Evolutionary conservation across 2,888 invertebrate species (phyloP).

Genomic region (Himalopsyche tibetana): DNA sequence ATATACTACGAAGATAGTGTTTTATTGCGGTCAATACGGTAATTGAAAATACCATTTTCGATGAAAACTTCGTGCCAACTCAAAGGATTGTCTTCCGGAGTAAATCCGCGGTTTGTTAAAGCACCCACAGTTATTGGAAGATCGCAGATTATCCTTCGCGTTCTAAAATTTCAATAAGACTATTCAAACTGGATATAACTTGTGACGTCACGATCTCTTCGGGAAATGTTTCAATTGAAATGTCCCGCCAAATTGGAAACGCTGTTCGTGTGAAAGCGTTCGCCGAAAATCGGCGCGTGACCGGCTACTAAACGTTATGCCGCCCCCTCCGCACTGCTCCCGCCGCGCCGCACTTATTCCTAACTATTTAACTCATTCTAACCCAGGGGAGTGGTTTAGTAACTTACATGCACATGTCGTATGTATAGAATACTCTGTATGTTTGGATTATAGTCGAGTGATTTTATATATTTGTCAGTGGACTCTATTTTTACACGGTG

Average conservation of each 20-base stretch:
- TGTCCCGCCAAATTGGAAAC: conserved; percentile 26
- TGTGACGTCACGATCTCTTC: background rate
- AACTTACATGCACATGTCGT: too few species aligned
- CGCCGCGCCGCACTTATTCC: background rate
- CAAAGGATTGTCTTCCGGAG: too few species aligned
- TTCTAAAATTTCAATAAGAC: background rate
- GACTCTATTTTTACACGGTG: too few species aligned
- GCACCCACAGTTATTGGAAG: too few species aligned
- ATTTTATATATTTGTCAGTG: too few species aligned
- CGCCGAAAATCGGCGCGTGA: conserved; percentile 34
- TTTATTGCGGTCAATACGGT: too few species aligned
- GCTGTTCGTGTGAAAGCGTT: conserved; percentile 21
- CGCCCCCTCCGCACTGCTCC: background rate
- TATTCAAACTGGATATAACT: background rate
- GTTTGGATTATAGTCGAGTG: too few species aligned
- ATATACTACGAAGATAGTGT: too few species aligned
- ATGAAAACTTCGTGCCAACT: too few species aligned
- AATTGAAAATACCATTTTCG: too few species aligned
- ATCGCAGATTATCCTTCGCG: background rate
- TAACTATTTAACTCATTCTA: conserved; percentile 8
- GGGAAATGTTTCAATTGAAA: conserved; percentile 34
- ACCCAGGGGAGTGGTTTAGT: background rate
- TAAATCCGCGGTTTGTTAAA: too few species aligned
- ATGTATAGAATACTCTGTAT: too few species aligned
- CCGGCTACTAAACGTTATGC: background rate